Evolutionary conservation across 1,140 invertebrate species (phyloP).

Genomic region (Procambarus clarkii): DNA sequence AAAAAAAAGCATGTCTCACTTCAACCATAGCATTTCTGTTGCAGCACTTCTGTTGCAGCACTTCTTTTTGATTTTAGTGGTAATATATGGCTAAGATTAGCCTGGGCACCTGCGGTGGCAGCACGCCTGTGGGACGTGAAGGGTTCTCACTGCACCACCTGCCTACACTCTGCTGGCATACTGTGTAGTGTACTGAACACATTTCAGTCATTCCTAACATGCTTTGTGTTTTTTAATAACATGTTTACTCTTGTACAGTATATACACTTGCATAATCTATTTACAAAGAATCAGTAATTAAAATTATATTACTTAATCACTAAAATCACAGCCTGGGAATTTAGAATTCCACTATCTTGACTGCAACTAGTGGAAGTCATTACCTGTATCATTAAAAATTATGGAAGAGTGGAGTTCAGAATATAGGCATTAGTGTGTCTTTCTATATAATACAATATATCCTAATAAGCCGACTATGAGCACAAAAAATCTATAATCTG

Average conservation of each 20-base stretch:
- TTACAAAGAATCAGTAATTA: constrained; percentile 53
- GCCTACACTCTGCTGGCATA: constrained; percentile 15
- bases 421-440: neutral
- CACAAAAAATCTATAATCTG: neutral
- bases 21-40: constrained; percentile 28
- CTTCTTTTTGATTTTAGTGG: constrained; percentile 61
- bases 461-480: neutral
- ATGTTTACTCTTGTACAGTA: constrained; percentile 40
- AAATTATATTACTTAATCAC: constrained; percentile 63
- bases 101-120: neutral
- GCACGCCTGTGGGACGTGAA: neutral
- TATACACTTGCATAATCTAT: constrained; percentile 61
- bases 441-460: neutral
- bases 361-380: constrained; percentile 60
- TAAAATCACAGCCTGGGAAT: constrained; percentile 70
- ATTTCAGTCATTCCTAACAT: constrained; percentile 19
- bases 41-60: constrained; percentile 51
- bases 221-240: constrained; percentile 6
- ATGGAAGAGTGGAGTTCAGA: constrained; percentile 32
- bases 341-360: constrained; percentile 67
- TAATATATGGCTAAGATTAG: constrained; percentile 18
- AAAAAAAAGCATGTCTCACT: constrained; percentile 42
- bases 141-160: constrained; percentile 1
- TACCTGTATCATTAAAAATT: constrained; percentile 38
- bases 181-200: constrained; percentile 3